These are phyloP conservation scores for Fragum sueziense DNA, from an alignment of 2,888 invertebrate genomes.

Conservation along the genomic window DNA sequence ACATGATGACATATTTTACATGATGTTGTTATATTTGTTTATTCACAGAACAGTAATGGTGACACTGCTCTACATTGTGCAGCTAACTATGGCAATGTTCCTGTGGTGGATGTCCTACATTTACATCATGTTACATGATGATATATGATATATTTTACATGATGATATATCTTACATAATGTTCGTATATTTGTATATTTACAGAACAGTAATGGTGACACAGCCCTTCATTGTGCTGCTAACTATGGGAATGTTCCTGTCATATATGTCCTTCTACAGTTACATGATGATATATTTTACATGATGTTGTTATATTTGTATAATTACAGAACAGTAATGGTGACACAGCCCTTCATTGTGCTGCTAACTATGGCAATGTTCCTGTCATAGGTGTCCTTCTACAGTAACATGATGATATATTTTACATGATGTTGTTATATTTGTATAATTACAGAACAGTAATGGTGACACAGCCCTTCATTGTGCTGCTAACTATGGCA, in stretches of 20 bases:
- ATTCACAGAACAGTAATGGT: constrained; percentile 87
- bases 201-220: constrained; percentile 95
- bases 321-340: no score
- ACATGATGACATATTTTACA: no score
- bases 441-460: constrained; percentile 86
- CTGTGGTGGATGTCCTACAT: constrained; percentile 91
- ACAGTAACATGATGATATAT: constrained; percentile 83
- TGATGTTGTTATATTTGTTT: no score
- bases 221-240: constrained; percentile 95
- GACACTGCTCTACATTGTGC: constrained; percentile 97
- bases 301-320: no score
- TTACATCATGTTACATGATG: no score
- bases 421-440: no score
- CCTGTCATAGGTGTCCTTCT: constrained; percentile 92
- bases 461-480: constrained; percentile 95
- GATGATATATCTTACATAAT: no score
- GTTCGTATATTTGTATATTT: no score
- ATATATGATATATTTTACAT: no score
- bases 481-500: constrained; percentile 96
- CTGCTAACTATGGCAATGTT: constrained; percentile 95
- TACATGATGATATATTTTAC: no score
- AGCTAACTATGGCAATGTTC: constrained; percentile 95
- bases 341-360: constrained; percentile 96
- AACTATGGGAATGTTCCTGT: constrained; percentile 95
- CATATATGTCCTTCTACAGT: constrained; percentile 90